Conservation (phyloP, 2,113 vertebrate species). For the Sturnira hondurensis region DNA sequence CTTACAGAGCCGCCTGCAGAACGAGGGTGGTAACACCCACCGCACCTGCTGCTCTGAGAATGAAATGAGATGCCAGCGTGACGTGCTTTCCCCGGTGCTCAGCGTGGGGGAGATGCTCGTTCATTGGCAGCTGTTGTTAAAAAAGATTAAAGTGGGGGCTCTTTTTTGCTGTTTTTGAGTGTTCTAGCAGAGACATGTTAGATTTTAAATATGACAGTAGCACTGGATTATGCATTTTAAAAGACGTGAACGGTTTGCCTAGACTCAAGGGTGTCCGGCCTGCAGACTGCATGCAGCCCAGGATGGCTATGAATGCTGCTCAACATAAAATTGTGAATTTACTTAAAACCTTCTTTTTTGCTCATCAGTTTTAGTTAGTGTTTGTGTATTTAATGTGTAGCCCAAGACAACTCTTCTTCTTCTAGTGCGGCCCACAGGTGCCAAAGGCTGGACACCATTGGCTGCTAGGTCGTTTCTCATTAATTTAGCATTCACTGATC, state of each 20-base stretch:
- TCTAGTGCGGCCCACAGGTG: too few species aligned
- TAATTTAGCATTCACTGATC: background rate
- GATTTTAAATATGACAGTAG: background rate
- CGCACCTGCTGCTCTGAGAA: background rate
- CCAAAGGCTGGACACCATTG: too few species aligned
- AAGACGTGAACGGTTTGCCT: background rate
- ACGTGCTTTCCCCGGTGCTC: accelerated
- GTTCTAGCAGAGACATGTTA: background rate
- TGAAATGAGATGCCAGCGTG: background rate
- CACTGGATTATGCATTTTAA: background rate
- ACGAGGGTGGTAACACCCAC: background rate
- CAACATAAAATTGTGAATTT: too few species aligned
- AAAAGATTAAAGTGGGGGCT: background rate
- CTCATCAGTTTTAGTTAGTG: too few species aligned
- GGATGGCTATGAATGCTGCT: too few species aligned
- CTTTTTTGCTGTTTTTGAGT: background rate
- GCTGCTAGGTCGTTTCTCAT: background rate
- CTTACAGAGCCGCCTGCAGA: background rate
- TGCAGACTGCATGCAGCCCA: too few species aligned
- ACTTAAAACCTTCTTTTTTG: too few species aligned
- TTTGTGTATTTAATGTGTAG: too few species aligned
- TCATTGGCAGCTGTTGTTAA: background rate
- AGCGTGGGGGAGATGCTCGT: background rate
- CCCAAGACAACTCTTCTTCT: too few species aligned
- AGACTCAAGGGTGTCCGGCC: too few species aligned